A percentile compares a stretch with the other conserved stretches of the same genome.
Conservation (phyloP, 1,140 invertebrate genomes). For the Zeugodacus cucurbitae region DNA sequence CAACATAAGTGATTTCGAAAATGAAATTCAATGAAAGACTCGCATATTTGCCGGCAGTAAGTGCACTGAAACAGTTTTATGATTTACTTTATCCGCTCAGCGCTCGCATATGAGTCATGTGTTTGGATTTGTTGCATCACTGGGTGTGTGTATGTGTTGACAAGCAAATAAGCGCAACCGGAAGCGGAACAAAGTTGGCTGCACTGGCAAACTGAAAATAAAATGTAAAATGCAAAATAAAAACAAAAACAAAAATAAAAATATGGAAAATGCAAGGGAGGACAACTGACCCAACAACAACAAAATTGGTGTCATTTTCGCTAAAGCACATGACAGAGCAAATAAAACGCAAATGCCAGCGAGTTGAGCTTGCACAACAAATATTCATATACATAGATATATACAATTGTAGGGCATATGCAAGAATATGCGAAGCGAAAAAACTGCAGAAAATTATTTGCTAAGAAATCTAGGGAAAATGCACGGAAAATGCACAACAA, state of each 20-base stretch:
- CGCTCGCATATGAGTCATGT: not conserved
- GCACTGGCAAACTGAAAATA: not conserved
- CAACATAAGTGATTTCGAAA: not conserved
- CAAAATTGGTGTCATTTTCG: not conserved
- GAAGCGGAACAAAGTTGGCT: not conserved
- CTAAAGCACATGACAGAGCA: not conserved
- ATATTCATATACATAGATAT: not conserved
- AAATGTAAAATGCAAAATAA: not conserved
- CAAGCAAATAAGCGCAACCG: not conserved
- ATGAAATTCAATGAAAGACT: not conserved
- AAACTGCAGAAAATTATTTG: not conserved
- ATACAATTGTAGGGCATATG: not conserved
- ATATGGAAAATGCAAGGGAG: not conserved
- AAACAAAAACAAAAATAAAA: too few species aligned
- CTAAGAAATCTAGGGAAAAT: not conserved
- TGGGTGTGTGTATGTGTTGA: not conserved
- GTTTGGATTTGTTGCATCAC: not conserved
- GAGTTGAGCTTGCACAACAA: not conserved
- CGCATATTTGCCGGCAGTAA: not conserved
- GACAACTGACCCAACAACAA: conserved; percentile 7
- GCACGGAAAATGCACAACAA: not conserved
- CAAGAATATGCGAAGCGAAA: not conserved
- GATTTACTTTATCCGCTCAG: not conserved
- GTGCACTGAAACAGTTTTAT: not conserved
- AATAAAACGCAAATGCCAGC: not conserved